Base-by-base conservation (phyloP, 2,888 invertebrate species). In the Lathronympha strigana region DNA sequence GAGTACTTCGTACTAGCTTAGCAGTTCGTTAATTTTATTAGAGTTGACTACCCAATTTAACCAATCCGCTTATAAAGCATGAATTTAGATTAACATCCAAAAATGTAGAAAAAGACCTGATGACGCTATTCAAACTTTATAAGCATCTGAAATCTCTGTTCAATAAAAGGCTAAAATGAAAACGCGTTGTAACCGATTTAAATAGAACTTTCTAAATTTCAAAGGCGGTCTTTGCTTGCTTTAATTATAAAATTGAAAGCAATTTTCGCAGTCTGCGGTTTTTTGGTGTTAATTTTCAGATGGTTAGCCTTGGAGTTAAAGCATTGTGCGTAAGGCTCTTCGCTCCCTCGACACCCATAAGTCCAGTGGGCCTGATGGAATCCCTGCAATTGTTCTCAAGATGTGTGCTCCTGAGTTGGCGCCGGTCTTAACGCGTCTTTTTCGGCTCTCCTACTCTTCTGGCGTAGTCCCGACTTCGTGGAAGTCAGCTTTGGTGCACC, bases 241-340 rank as follows among this genome's bases (percentile, higher is more conserved):
- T 66, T 66, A 49, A 66, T 61, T 66, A 66, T 49, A 54, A 53
- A 53, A 53, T 60, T 60, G 43, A 53, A 66, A 47, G 43, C 60
- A 60, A 66, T 53, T 61, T 60, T 15, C 53, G 23, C 25, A 38
- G 66, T 60, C 54, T 47, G 66, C 60, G 61, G 66, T 61, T 60
- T 61, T 57, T 64, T 53, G 58, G 51, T 64, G 15, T 45, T 64
- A 58, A 64, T 53, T 64, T 58, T 53, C 51, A 19, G 55, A 63
- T 63, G 61, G 61, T 53, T 53, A 43, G 50, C 17, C 43, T 5
- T 43, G 19, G 19, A 23, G n/a, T 50, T 50, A 25, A 28, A 54
- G 47, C 11, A n/a, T 31, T 50, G n/a, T n/a, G n/a, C n/a, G n/a
- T n/a, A n/a, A n/a, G n/a, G n/a, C n/a, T n/a, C n/a, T n/a, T n/a